Base-by-base conservation (phyloP, 2,888 invertebrate genomes). In the Nasonia oneida region DNA sequence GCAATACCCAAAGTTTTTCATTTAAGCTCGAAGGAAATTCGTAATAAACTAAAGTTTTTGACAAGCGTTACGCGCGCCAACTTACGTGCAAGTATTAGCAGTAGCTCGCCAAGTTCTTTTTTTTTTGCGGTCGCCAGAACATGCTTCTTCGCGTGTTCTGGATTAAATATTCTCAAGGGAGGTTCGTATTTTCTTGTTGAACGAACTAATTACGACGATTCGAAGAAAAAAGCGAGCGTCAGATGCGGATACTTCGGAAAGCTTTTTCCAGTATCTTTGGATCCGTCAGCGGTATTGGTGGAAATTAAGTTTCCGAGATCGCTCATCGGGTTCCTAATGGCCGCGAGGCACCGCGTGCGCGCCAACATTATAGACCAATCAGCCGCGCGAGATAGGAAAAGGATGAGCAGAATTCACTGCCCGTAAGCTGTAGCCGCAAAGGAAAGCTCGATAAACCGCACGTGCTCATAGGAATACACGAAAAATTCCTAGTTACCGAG, bases 301-400 rank as follows among this genome's bases (percentile, higher is more conserved):
- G 18, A 57, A 76, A 57, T 37, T 37, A 37, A 15, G 57, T 61
- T 61, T 39, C 47, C 15, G 4, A 33, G 1, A 75, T 75, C 10
- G n/a, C 53, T 76, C 57, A 76, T 76, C 76, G 57, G 12, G 15
- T 53, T 33, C 33, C 74, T 33, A 75, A 50, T 53, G 50, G 53
- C 53, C 15, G 12, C 47, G 23, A 75, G 29, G 29, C 15, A 8
- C 33, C 50, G 23, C 2, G 29, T 61, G 14, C 76, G 10, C n/a
- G 10, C n/a, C 33, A 76, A 61, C 37, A 39, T 76, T 76, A 76
- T 39, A 57, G 61, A 61, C 37, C 61, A 61, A 76, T 76, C 53
- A 61, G 47, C 33, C 8, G 14, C 37, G 29, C 29, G 37, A 39
- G 76, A 39, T 57, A 61, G 37, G 61, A 18, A 61, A 61, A 61